Evolutionary conservation across 1,140 invertebrate species (phyloP).

Genomic region (Ridgeia piscesae): DNA sequence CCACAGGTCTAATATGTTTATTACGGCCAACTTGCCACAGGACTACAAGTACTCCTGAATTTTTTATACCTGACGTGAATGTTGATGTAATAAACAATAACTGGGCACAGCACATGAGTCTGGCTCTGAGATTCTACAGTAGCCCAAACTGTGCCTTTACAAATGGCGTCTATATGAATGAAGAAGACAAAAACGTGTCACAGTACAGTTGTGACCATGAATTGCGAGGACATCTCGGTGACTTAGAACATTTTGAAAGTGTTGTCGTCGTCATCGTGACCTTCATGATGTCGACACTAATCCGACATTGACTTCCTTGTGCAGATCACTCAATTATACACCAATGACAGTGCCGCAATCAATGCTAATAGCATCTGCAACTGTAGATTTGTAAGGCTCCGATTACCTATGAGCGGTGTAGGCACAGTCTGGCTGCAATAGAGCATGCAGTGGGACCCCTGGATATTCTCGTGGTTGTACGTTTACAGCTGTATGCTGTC

Average conservation of each 20-base stretch:
- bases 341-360: background rate
- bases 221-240: background rate
- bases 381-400: background rate
- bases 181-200: background rate
- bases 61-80: background rate
- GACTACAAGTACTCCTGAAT: background rate
- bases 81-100: background rate
- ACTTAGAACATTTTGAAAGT: background rate
- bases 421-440: background rate
- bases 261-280: background rate
- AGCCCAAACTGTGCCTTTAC: background rate
- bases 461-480: background rate
- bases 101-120: background rate
- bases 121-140: background rate
- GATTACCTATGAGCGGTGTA: background rate
- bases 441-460: background rate
- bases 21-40: background rate
- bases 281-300: background rate
- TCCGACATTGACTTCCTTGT: background rate
- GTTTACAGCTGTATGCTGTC: background rate
- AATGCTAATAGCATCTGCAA: background rate
- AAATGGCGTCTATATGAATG: background rate
- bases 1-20: too few species aligned
- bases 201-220: background rate
- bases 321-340: slow-evolving; percentile 5